These are phyloP conservation scores for Sciurus vulgaris DNA, from an alignment of 2,797 vertebrate species.

Conservation along the genomic window DNA sequence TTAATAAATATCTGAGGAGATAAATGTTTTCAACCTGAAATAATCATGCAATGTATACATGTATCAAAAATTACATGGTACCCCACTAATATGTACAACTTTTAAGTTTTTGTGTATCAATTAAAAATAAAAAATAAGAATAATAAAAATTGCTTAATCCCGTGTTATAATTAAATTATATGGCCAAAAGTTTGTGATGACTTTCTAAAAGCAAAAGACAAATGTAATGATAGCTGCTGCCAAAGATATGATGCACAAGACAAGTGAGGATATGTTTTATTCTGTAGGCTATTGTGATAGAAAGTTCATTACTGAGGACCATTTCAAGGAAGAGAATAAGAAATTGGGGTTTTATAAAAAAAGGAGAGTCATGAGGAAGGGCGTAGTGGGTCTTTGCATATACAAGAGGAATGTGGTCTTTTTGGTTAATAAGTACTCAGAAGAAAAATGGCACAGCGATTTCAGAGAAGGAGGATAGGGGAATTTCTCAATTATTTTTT, in stretches of 20 bases:
- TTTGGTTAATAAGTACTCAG: neutral
- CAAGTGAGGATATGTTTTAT: neutral
- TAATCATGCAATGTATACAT: too few relatives aligned
- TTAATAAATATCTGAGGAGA: too few relatives aligned
- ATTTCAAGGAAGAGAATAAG: neutral
- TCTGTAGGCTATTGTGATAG: neutral
- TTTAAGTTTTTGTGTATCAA: too few relatives aligned
- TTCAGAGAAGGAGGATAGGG: neutral
- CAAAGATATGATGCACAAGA: neutral
- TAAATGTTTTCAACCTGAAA: too few relatives aligned
- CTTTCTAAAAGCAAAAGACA: neutral
- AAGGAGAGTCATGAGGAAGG: neutral
- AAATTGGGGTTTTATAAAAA: neutral
- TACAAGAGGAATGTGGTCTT: neutral
- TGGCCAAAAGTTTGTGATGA: neutral
- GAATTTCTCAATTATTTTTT: neutral
- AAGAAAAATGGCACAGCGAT: accelerated
- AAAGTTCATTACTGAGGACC: neutral
- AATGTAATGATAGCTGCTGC: neutral
- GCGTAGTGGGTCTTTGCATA: neutral
- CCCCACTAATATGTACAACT: too few relatives aligned
- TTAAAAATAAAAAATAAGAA: too few relatives aligned
- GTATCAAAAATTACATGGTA: too few relatives aligned
- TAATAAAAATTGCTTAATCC: too few relatives aligned
- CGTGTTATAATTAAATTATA: neutral